Evolutionary conservation across 2,888 invertebrate species (phyloP).

Genomic region (Phania funesta): DNA sequence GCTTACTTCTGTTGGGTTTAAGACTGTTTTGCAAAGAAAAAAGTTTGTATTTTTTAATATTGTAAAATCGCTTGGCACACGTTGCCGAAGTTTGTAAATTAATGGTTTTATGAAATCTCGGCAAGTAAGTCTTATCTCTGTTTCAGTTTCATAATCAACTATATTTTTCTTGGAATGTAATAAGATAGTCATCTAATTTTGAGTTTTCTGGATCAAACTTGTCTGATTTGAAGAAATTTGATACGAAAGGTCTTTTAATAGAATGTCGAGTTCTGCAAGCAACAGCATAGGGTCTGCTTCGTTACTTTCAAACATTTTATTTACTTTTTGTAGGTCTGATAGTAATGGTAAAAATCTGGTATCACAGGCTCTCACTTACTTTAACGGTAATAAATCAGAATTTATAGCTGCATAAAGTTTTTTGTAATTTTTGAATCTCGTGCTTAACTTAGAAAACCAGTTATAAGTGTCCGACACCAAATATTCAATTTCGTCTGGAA

Average conservation of each 20-base stretch:
- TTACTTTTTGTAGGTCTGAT: neutral
- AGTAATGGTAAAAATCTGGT: neutral
- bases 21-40: neutral
- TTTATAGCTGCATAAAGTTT: neutral
- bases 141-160: constrained; percentile 9
- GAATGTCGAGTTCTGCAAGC: constrained; percentile 1
- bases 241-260: constrained; percentile 1
- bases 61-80: neutral
- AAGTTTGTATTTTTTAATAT: constrained; percentile 1
- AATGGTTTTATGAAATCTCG: neutral
- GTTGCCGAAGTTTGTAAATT: neutral
- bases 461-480: neutral
- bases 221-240: constrained; percentile 9
- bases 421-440: neutral
- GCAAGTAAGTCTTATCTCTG: neutral
- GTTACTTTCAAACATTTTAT: constrained; percentile 20
- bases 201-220: neutral
- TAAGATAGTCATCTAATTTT: too few species aligned
- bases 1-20: neutral
- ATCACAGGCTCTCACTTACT: neutral
- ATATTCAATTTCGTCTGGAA: constrained; percentile 15
- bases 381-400: neutral
- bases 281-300: constrained; percentile 8
- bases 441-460: neutral
- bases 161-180: neutral